Base-by-base conservation (phyloP, 2,888 invertebrate species). In the Phaedon cochleariae region DNA sequence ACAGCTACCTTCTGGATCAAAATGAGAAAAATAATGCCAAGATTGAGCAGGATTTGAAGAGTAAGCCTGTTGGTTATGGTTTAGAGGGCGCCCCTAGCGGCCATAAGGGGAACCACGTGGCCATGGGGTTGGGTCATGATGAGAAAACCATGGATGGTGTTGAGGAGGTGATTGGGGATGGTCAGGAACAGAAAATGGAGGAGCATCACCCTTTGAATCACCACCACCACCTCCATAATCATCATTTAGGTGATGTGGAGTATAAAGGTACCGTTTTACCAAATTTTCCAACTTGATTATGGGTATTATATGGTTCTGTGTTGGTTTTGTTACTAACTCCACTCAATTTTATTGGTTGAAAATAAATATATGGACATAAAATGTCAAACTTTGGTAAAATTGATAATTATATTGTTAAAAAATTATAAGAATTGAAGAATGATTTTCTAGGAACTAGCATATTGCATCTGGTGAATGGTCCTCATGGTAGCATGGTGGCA, bases 401-500 rank as follows among this genome's bases (percentile, higher is more conserved):
- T n/a, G n/a, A n/a, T n/a, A n/a, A n/a, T n/a, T n/a, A n/a, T n/a
- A n/a, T n/a, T n/a, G n/a, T n/a, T n/a, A n/a, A n/a, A n/a, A n/a
- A n/a, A n/a, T n/a, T n/a, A n/a, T n/a, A n/a, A n/a, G n/a, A n/a
- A n/a, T n/a, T n/a, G n/a, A n/a, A n/a, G n/a, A n/a, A n/a, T n/a
- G n/a, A n/a, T 59, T 48, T 64, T 69, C 34, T 54, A 75, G 75
- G 74, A 18, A 57, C 79, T 37, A 79, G 80, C 53, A 75, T 82
- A 55, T 84, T 84, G 9, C 83, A 86, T 53, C 74, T 87, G 21
- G 83, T 85, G 41, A 83, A 84, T 52, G 87, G 87, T 1, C 87
- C 87, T 0, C 87, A 87, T 76, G 87, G 87, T 31, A 86, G 87
- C 22, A 80, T 87, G 74, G 85, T 86, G 2, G 77, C 87, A 7